Evolutionary conservation across 2,113 vertebrate species (phyloP), one percentile per base, ranked within the genome.

Genomic region (Oryzias curvinotus): DNA sequence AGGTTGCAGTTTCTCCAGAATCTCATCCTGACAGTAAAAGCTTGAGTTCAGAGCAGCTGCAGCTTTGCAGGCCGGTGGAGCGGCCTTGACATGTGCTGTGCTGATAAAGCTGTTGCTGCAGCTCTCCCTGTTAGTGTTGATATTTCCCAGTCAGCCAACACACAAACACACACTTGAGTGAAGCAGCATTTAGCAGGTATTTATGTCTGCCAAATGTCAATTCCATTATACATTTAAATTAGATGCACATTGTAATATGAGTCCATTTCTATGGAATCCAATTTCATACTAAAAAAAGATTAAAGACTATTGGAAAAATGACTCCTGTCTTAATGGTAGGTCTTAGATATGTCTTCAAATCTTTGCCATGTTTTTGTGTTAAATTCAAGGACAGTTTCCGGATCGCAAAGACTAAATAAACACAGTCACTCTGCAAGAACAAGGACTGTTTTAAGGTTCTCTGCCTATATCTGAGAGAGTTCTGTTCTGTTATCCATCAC

Each of bases 121-220:
- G 57, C 73, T 28, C 36, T 65, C 15, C n/a, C 1, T 57, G 70
- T 50, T 43, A 54, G 52, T 55, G 47, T 14, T n/a, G 57, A 48
- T 5, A 18, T 83, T 56, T 69, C 65, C 61, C 63, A 81, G 50
- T 82, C 73, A 82, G 60, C 48, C 79, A 74, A 85, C 53, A 59
- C 59, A 57, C 45, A 56, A 52, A 73, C 61, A 42, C 3, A 65
- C 57, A 46, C 52, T 56, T 57, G 50, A 43, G 44, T 47, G 66
- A 62, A 44, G 30, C 25, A 60, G 59, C 1, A 16, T 60, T 48
- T 41, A 52, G 2, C 52, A 1, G 0, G 16, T 41, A 62, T 28
- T 48, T 36, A 68, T 21, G 42, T 36, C 36, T 36, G 8, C 36
- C 8, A 36, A 36, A 36, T 36, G 10, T 36, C 8, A 36, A 36